Percentiles rank a stretch among this genome's conserved stretches.
phyloP scores from a whole-genome alignment of 2,888 invertebrate genomes.

The Octodonta nipae region DNA sequence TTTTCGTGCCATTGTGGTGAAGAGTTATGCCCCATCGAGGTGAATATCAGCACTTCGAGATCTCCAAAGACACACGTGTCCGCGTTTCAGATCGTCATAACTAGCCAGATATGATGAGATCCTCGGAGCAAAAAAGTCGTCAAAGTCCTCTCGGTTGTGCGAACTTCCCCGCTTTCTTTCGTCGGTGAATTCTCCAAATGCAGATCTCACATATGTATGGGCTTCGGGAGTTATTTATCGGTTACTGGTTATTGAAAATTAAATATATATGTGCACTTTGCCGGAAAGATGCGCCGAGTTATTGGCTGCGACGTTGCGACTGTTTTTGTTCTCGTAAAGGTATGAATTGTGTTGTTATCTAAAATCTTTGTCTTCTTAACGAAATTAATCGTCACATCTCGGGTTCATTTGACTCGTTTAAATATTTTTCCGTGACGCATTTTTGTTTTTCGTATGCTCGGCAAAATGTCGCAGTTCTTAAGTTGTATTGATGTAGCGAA shows the following conservation, averaged over 20 bases:
- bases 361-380: no score
- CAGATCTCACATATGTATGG: slow-evolving; percentile 1
- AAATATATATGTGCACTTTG: no score
- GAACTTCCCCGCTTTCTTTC: slow-evolving; percentile 1
- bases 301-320: no score
- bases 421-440: no score
- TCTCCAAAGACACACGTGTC: slow-evolving; percentile 29
- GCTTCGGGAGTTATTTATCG: neutral
- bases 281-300: no score
- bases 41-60: slow-evolving; percentile 29
- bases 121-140: neutral
- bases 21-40: slow-evolving; percentile 32
- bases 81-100: slow-evolving; percentile 31
- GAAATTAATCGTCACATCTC: no score
- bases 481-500: no score
- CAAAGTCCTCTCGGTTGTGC: neutral
- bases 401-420: no score
- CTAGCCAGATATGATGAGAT: slow-evolving; percentile 12
- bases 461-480: no score
- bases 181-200: neutral
- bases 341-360: no score
- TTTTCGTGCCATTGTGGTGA: slow-evolving; percentile 32
- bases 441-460: no score
- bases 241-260: neutral
- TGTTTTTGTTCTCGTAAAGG: no score